phyloP scores from a whole-genome alignment of 2,888 invertebrate species.

The Tenthredo mesomela region DNA sequence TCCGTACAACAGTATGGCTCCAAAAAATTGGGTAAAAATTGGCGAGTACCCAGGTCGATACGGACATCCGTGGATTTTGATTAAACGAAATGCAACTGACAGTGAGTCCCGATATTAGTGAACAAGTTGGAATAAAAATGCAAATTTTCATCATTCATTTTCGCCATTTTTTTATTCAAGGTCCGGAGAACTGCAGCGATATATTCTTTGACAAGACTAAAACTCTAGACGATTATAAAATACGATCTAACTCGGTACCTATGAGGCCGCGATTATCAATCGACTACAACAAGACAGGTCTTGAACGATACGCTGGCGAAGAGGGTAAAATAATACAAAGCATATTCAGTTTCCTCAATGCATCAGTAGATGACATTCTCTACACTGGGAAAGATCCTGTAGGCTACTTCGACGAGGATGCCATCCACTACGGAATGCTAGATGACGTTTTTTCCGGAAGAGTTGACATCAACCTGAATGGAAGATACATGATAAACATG shows the following conservation, averaged over 20 bases:
- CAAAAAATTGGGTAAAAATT: slow-evolving; percentile 15
- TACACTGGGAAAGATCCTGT: background rate
- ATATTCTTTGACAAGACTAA: slow-evolving; percentile 34
- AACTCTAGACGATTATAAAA: background rate
- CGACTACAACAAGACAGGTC: background rate
- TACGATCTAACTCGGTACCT: background rate
- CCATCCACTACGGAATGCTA: background rate
- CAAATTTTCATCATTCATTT: background rate
- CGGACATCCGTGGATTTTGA: slow-evolving; percentile 28
- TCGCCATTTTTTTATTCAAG: background rate
- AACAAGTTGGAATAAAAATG: background rate
- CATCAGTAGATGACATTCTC: background rate
- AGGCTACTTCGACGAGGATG: background rate
- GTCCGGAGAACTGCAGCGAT: background rate
- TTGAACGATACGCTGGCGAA: slow-evolving; percentile 1
- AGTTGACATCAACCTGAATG: slow-evolving; percentile 12
- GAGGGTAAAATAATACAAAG: background rate
- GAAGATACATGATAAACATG: slow-evolving; percentile 3
- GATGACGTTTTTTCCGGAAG: background rate
- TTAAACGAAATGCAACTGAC: background rate
- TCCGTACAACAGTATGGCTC: slow-evolving; percentile 7
- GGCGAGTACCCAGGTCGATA: background rate
- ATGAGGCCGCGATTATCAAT: background rate
- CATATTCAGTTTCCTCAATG: slow-evolving; percentile 2
- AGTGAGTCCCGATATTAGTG: background rate